phyloP scores from a whole-genome alignment of 2,113 vertebrate species.

The Scytalopus superciliaris region DNA sequence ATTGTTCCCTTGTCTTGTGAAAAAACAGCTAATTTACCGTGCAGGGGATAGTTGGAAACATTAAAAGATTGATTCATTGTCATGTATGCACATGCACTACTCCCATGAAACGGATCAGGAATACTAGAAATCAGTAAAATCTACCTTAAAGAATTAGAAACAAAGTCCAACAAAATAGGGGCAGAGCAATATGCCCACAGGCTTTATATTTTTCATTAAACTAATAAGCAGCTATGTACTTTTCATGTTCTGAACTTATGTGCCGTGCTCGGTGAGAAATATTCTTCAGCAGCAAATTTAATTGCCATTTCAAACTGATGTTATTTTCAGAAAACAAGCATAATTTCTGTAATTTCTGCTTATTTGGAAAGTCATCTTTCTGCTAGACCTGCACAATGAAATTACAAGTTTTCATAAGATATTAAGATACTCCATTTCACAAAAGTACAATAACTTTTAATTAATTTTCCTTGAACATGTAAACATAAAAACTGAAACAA shows the following conservation, averaged over 20 bases:
- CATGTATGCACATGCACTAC: neutral
- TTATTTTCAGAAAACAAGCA: neutral
- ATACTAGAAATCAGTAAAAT: neutral
- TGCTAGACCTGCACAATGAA: neutral
- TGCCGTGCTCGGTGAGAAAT: neutral
- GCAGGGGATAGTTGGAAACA: neutral
- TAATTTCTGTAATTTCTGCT: neutral
- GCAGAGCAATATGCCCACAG: neutral
- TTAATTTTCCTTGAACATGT: neutral
- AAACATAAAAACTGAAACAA: neutral
- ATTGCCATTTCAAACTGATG: neutral
- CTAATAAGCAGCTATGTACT: neutral
- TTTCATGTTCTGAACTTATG: accelerated
- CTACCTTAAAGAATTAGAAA: neutral
- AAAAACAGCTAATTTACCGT: neutral
- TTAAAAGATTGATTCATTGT: neutral
- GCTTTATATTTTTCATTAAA: neutral
- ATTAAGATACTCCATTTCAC: neutral
- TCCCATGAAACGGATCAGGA: neutral
- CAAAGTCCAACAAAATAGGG: neutral
- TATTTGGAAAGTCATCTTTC: neutral
- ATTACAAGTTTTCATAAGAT: neutral
- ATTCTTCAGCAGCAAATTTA: neutral
- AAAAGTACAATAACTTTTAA: neutral
- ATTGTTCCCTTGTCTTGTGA: neutral